Evolutionary conservation across 2,888 invertebrate genomes (phyloP).

Genomic region (Folsomia candida): DNA sequence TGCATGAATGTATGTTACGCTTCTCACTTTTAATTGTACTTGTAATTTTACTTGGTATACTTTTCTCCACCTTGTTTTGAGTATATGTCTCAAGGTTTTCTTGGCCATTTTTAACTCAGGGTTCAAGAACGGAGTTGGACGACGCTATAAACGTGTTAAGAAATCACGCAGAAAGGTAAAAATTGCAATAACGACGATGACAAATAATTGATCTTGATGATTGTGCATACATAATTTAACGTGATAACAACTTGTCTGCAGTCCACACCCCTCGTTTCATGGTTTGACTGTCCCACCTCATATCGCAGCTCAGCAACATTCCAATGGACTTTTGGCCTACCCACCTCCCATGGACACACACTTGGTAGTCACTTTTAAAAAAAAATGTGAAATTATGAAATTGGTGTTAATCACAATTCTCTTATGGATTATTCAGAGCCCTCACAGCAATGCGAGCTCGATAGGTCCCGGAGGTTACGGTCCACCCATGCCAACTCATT

Average conservation of each 20-base stretch:
- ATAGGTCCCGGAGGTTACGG: constrained; percentile 47
- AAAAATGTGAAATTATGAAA: too few species aligned
- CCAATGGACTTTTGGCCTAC: constrained; percentile 58
- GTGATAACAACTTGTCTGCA: too few species aligned
- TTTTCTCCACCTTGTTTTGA: constrained; percentile 13
- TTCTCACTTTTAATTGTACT: background rate
- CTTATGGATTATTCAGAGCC: constrained; percentile 45
- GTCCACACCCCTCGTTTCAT: constrained; percentile 62
- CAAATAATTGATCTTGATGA: too few species aligned
- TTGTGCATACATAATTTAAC: too few species aligned
- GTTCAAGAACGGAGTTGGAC: constrained; percentile 90
- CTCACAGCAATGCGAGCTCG: constrained; percentile 46
- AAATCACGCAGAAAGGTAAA: constrained; percentile 92
- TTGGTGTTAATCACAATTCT: too few species aligned
- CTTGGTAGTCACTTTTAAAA: constrained; percentile 54
- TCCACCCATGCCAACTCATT: constrained; percentile 47
- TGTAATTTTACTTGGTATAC: constrained; percentile 11
- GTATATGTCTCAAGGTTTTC: background rate
- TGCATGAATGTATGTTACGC: too few species aligned
- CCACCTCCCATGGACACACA: constrained; percentile 55
- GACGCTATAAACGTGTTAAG: constrained; percentile 93
- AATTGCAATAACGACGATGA: too few species aligned
- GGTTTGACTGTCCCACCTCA: constrained; percentile 49
- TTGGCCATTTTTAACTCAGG: constrained; percentile 62
- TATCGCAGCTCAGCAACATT: constrained; percentile 54